phyloP scores from a whole-genome alignment of 1,140 invertebrate species.

The Drosophila miranda region DNA sequence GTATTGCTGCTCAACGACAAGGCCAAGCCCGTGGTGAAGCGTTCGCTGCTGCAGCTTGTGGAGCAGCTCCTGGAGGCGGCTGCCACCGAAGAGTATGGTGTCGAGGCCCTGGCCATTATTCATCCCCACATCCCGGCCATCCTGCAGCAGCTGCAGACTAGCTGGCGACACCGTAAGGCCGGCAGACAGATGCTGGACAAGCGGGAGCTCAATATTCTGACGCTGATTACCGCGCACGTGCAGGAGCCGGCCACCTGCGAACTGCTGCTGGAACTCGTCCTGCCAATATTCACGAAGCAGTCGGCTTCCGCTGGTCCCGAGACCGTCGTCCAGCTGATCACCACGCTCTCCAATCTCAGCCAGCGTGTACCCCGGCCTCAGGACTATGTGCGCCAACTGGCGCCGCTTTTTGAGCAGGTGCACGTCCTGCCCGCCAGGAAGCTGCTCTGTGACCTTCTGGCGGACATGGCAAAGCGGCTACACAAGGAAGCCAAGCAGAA shows the following conservation, averaged over 20 bases:
- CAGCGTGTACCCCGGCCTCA: conserved; percentile 86
- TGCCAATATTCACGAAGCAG: conserved; percentile 90
- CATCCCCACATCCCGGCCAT: conserved; percentile 88
- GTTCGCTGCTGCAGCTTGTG: conserved; percentile 89
- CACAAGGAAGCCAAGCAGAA: conserved; percentile 54
- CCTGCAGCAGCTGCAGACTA: conserved; percentile 87
- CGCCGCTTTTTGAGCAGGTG: conserved; percentile 87
- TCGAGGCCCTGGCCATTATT: conserved; percentile 64
- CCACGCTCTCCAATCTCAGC: conserved; percentile 89
- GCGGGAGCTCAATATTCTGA: conserved; percentile 90
- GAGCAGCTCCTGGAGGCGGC: conserved; percentile 89
- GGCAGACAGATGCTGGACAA: conserved; percentile 83
- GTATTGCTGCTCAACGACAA: conserved; percentile 87
- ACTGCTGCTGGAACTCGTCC: conserved; percentile 86
- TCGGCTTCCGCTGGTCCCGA: conserved; percentile 83
- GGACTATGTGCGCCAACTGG: conserved; percentile 86
- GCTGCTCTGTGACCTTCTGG: conserved; percentile 85
- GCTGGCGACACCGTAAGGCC: conserved; percentile 82
- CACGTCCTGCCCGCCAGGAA: conserved; percentile 85
- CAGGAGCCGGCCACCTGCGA: conserved; percentile 86
- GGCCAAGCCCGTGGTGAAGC: conserved; percentile 86
- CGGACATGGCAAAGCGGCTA: conserved; percentile 83
- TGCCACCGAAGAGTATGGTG: conserved; percentile 49
- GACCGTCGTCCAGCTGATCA: conserved; percentile 85
- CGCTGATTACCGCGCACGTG: conserved; percentile 89